Evolutionary conservation across 2,797 vertebrate species (phyloP), one percentile per base, ranked within the genome.

Genomic region (Alca torda): DNA sequence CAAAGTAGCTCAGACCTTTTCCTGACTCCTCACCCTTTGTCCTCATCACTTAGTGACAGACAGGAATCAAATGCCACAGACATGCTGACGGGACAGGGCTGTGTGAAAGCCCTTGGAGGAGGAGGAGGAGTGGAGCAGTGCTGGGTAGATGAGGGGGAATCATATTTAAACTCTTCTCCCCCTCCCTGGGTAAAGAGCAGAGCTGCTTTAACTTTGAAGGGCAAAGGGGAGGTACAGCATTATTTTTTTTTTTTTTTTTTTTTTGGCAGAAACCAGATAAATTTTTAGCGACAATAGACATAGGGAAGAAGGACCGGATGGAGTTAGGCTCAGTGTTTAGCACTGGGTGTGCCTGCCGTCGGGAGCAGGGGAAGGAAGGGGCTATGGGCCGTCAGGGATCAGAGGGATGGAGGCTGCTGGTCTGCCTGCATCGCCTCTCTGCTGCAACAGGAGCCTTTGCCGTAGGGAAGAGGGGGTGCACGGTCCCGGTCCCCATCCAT

Each of bases 1-100:
- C 98, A 98, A 98, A 98, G 98, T 98, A 98, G 98, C 98, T 98
- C 98, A 98, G 98, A 99, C 98, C 98, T 98, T 98, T 99, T 98
- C 98, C 99, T 99, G 99, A 98, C 98, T 98, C 98, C 98, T 98
- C 98, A 98, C 97, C 98, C 98, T 98, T 98, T 98, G 98, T 98
- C 98, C 98, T 98, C 98, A 96, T 98, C 97, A 97, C 96, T 98
- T 97, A 97, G 97, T 98, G 98, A 98, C 98, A 98, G 98, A 98
- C 97, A 98, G 98, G 97, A 98, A 98, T 98, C 98, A 97, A 98
- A 97, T 93, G 95, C 97, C 92, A 80, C 94, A 97, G 98, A 97
- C 97, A 87, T 95, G 96, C 96, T 95, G 98, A 97, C 81, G 57
- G 78, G 96, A 95, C 76, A 65, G 94, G 96, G 96, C 89, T 91